These are phyloP conservation scores for Leptinotarsa texana DNA, from an alignment of 1,140 invertebrate species.

Conservation along the genomic window DNA sequence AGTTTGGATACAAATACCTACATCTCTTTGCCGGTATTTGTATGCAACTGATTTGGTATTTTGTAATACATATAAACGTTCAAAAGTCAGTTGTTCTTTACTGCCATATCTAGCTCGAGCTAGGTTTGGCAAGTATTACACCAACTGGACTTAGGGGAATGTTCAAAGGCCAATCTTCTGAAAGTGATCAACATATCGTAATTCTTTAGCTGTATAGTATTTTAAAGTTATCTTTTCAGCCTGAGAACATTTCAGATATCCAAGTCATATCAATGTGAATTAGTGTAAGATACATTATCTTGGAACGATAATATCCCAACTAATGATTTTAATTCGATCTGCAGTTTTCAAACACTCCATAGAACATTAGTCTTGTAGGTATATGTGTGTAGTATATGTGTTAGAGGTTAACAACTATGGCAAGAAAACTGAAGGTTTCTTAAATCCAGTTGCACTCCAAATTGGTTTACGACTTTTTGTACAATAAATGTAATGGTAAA, in stretches of 20 bases:
- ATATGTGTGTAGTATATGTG: conserved; percentile 56
- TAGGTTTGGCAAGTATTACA: conserved; percentile 11
- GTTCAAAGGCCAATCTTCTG: conserved; percentile 34
- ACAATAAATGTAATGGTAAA: conserved; percentile 19
- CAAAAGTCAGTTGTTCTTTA: background rate
- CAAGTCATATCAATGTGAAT: conserved; percentile 51
- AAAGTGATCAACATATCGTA: conserved; percentile 32
- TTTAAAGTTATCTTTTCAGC: conserved; percentile 34
- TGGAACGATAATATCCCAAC: background rate
- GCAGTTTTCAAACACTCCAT: conserved; percentile 37
- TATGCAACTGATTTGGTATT: background rate
- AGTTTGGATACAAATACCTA: background rate
- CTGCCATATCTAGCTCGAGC: too few species aligned
- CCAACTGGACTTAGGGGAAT: conserved; percentile 25
- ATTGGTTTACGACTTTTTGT: conserved; percentile 24
- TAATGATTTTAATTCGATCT: background rate
- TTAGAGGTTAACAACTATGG: conserved; percentile 4
- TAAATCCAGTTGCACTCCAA: conserved; percentile 26
- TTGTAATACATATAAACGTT: conserved; percentile 14
- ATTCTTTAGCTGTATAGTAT: conserved; percentile 34
- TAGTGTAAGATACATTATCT: conserved; percentile 23
- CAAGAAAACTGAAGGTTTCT: background rate
- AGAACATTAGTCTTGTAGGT: conserved; percentile 48
- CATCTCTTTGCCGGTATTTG: background rate
- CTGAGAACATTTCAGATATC: conserved; percentile 45